Base-by-base conservation (phyloP, 92 coral and sea anemone species). In the Pocillopora meandrina region DNA sequence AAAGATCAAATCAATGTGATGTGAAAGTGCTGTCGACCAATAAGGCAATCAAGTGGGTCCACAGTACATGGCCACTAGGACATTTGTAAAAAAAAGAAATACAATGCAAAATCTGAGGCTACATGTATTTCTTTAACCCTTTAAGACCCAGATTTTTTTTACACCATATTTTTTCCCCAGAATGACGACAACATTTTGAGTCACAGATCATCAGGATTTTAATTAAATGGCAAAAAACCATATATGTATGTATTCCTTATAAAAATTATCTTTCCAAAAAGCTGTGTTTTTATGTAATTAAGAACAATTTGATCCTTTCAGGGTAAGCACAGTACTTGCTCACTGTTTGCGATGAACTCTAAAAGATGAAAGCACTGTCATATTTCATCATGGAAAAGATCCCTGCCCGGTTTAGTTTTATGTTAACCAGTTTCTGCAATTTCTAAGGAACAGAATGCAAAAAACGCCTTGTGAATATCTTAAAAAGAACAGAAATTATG, bases 361-460 rank as follows among this genome's bases (percentile, higher is more conserved):
- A 42, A 42, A 64, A 20, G 31, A 64, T 64, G 68, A 64, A 64
- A 64, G 18, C 11, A 64, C 68, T 17, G 68, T 64, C 68, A 64
- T 64, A 64, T 64, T 64, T 64, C 68, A 64, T 26, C 68, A 64
- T 64, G 68, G 68, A 64, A 64, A 19, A 64, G 68, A 64, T 11
- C 33, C 33, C 68, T 64, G 68, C 33, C 68, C n/a, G 34, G 68
- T 64, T 64, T 64, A 64, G 7, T 19, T 19, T 26, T 64, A 64
- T 64, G 11, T 4, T 64, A 64, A 19, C 68, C 68, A 64, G 68
- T 20, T 64, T 64, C 10, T 64, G 11, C 68, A 64, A 19, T 64
- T 64, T 64, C 68, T 19, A 5, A 64, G 68, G 68, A 64, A 64
- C 33, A 64, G 68, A 64, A 64, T 64, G 68, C 68, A 17, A 64